Evolutionary conservation across 2,113 vertebrate genomes (phyloP), one percentile per base, ranked within the genome.

Genomic region (Lota lota): DNA sequence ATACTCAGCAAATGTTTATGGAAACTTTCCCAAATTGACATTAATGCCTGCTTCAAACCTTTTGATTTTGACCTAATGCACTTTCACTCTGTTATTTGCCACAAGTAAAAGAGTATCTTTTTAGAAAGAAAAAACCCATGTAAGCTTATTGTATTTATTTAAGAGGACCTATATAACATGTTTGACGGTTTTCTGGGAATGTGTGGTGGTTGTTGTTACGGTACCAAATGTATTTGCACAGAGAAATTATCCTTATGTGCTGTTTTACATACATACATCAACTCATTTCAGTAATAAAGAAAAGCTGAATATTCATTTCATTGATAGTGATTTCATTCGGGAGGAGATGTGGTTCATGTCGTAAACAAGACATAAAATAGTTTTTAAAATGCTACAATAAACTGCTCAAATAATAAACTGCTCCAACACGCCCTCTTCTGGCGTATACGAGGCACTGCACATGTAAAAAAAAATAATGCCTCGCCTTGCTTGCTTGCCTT

Each of bases 251-350:
- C 76, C 73, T 64, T 79, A 69, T 77, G 79, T 56, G 3, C 73
- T 88, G 67, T 93, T 95, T 88, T 91, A 80, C 91, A 90, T 76
- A 86, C 74, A 88, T 90, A 86, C 74, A 88, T 90, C 88, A 90
- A 88, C 74, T 87, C 75, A 73, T 87, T 89, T 89, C 33, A 18
- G 75, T 87, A 91, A 91, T 90, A 77, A 76, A 92, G 83, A 75
- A 79, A 83, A 87, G 75, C 57, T 68, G 75, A 62, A 74, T 72
- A 74, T 12, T 18, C 22, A 17, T 60, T 68, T 74, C 10, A 21
- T n/a, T 19, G 33, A 4, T 19, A 8, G 47, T 50, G 4, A 20
- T 61, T 47, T 24, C 8, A 47, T 47, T 10, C 12, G 10, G 40
- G 40, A 47, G 40, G 40, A n/a, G n/a, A 7, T 33, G 28, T 33